A percentile compares a stretch with the other conserved stretches of the same genome.
Evolutionary conservation across 2,888 invertebrate species (phyloP).

Genomic region (Drosophila koepferae): DNA sequence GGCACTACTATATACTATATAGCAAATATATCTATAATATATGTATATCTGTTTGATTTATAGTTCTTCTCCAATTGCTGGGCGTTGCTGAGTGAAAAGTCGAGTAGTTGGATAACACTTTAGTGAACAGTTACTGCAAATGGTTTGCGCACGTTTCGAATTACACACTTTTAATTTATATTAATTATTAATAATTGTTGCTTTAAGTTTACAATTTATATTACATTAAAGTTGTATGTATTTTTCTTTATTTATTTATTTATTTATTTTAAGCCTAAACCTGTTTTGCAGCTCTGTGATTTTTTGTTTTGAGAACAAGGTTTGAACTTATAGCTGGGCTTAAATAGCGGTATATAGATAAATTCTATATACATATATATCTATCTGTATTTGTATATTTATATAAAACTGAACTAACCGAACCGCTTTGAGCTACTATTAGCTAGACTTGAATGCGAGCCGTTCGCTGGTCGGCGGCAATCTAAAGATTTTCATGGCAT

Average conservation of each 20-base stretch:
- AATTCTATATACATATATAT: not conserved
- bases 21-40: not conserved
- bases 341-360: not conserved
- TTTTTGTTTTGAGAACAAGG: not conserved
- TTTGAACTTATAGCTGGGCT: not conserved
- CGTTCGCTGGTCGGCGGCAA: conserved; percentile 71
- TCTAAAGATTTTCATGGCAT: conserved; percentile 69
- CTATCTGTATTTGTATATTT: not conserved
- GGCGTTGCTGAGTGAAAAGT: conserved; percentile 20
- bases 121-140: not conserved
- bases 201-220: not conserved
- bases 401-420: conserved; percentile 31
- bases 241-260: not conserved
- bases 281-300: not conserved
- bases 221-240: not conserved
- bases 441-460: conserved; percentile 56
- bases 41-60: not conserved
- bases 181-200: not conserved
- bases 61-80: conserved; percentile 20
- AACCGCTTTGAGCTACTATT: conserved; percentile 32
- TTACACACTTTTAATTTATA: not conserved
- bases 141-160: conserved; percentile 4
- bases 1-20: not conserved
- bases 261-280: not conserved
- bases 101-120: not conserved